Conservation (phyloP, 2,113 vertebrate genomes). For the Mormyrus lacerda region DNA sequence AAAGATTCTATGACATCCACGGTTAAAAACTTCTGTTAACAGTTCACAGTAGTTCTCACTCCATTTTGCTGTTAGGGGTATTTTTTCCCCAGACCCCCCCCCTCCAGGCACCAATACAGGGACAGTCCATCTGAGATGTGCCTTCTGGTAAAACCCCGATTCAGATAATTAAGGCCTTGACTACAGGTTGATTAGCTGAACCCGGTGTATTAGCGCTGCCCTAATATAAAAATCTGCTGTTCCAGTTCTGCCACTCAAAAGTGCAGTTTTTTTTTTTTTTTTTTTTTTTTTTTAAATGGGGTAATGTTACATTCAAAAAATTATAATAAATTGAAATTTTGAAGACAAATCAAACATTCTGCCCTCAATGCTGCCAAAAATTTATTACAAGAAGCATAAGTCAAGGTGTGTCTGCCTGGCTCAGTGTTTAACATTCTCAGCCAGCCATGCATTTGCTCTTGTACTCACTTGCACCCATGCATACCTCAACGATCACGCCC, state of each 20-base stretch:
- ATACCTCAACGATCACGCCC: background rate
- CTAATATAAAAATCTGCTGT: background rate
- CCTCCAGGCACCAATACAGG: background rate
- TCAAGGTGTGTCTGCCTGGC: background rate
- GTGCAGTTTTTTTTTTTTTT: background rate
- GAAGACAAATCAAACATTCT: background rate
- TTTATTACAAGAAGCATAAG: background rate
- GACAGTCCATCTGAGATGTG: background rate
- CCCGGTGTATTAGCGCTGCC: background rate
- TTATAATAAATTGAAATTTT: background rate
- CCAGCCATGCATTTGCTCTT: background rate
- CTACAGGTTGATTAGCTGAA: background rate
- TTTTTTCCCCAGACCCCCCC: background rate
- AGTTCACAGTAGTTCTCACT: background rate
- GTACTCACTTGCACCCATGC: background rate
- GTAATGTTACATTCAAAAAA: background rate
- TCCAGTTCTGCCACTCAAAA: background rate
- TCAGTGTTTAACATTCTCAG: background rate
- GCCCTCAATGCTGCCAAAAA: background rate
- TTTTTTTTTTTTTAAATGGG: background rate
- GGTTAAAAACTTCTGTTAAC: background rate
- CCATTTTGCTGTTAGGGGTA: background rate
- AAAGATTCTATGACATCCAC: background rate
- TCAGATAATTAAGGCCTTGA: background rate
- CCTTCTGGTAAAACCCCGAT: background rate